Evolutionary conservation across 2,797 vertebrate species (phyloP).

Genomic region (Tachyglossus aculeatus): DNA sequence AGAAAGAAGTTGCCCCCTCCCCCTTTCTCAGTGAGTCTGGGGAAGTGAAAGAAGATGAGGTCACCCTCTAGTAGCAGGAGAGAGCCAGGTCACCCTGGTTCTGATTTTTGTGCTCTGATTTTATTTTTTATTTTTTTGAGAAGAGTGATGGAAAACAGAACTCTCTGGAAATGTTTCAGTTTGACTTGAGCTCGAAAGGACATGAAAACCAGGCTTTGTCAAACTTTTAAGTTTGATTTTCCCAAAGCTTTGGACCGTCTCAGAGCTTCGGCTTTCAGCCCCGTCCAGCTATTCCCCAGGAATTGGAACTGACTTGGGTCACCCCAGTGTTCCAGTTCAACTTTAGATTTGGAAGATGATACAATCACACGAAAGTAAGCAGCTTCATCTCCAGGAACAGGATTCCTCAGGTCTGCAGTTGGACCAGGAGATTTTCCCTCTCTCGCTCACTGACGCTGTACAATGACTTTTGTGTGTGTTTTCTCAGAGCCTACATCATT

Average conservation of each 20-base stretch:
- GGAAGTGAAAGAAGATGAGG: too few species aligned
- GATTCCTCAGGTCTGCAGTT: constrained; percentile 5
- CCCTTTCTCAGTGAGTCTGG: too few species aligned
- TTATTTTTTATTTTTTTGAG: constrained; percentile 14
- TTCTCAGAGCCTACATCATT: constrained; percentile 90
- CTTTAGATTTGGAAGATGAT: constrained; percentile 4
- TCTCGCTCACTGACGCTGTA: constrained; percentile 33
- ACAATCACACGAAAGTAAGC: constrained; percentile 17
- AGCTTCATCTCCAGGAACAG: constrained; percentile 18
- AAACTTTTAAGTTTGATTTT: constrained; percentile 41
- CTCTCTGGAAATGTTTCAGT: neutral
- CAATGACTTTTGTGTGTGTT: constrained; percentile 65
- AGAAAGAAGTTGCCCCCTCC: too few species aligned
- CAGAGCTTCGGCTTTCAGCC: constrained; percentile 21
- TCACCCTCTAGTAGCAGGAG: too few species aligned
- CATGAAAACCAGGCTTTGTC: constrained; percentile 21
- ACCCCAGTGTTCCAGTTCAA: constrained; percentile 2
- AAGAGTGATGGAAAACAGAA: neutral
- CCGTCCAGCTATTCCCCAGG: constrained; percentile 22
- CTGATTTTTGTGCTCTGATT: neutral
- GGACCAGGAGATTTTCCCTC: neutral
- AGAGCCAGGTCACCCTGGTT: too few species aligned
- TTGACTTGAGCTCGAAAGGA: constrained; percentile 25
- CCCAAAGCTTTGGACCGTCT: constrained; percentile 13
- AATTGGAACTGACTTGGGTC: constrained; percentile 24